Conservation (phyloP, 30 jellyfish, hydroid and myxozoan genomes). For the Hydra vulgaris region DNA sequence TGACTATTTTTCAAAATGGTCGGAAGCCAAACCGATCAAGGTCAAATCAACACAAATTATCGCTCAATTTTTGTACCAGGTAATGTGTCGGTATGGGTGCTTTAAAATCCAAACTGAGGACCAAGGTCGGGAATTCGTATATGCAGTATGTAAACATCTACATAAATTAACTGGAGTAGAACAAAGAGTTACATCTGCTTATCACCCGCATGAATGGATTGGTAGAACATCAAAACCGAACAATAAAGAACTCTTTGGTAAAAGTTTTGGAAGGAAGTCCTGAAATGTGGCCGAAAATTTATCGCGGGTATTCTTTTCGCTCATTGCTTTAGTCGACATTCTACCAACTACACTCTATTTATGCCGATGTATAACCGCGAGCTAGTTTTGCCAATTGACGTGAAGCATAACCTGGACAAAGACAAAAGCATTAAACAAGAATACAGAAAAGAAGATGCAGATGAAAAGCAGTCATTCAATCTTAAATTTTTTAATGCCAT, state of each 20-base stretch:
- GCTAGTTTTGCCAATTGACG: conserved; percentile 17
- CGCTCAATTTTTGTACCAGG: conserved; percentile 29
- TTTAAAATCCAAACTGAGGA: conserved; percentile 5
- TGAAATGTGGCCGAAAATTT: background rate
- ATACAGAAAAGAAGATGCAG: background rate
- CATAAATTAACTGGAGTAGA: conserved; percentile 12
- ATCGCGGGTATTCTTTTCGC: background rate
- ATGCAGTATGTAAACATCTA: conserved; percentile 1
- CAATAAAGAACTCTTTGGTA: conserved; percentile 11
- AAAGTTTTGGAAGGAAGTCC: no score
- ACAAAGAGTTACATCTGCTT: conserved; percentile 24
- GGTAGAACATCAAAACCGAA: conserved; percentile 25
- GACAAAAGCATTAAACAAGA: background rate
- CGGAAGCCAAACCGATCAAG: conserved; percentile 27
- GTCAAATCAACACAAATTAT: conserved; percentile 29
- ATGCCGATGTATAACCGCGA: conserved; percentile 9
- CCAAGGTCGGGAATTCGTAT: conserved; percentile 3
- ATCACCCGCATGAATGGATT: conserved; percentile 22
- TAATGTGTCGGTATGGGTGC: conserved; percentile 8
- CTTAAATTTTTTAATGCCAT: background rate
- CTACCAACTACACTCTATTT: conserved; percentile 9
- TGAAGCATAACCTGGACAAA: conserved; percentile 8
- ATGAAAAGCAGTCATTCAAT: background rate
- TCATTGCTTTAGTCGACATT: conserved; percentile 15
- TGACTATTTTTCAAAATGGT: conserved; percentile 35